Percentiles rank a stretch among this genome's conserved stretches.
phyloP scores from a whole-genome alignment of 2,888 invertebrate genomes.

The Antheraea assamensis region DNA sequence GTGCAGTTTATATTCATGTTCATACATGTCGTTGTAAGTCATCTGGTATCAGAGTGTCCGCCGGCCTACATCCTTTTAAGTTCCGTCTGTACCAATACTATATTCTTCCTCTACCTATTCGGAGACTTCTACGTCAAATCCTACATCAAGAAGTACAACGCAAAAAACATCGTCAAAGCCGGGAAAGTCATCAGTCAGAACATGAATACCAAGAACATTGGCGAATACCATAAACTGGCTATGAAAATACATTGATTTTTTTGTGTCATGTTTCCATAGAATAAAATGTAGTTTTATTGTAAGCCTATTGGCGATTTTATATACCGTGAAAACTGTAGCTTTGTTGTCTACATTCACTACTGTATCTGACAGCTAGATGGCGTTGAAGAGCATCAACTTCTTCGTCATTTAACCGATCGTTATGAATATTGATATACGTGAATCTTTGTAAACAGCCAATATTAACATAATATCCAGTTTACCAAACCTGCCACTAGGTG shows the following conservation, averaged over 20 bases:
- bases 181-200: conserved; percentile 24
- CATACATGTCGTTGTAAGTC: conserved; percentile 40
- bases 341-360: too few species aligned
- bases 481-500: too few species aligned
- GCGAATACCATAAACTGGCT: conserved; percentile 35
- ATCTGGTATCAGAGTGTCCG: conserved; percentile 43
- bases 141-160: conserved; percentile 36
- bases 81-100: conserved; percentile 40
- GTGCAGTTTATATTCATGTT: conserved; percentile 52
- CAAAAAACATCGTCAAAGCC: conserved; percentile 22
- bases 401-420: too few species aligned
- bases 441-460: too few species aligned
- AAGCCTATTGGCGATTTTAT: not conserved
- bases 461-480: too few species aligned
- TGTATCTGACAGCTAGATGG: too few species aligned
- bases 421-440: too few species aligned
- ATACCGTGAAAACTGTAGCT: too few species aligned
- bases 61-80: conserved; percentile 42
- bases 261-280: not conserved
- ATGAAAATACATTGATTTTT: conserved; percentile 30
- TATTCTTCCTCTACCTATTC: conserved; percentile 52
- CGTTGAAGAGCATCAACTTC: too few species aligned
- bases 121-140: conserved; percentile 50
- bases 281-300: not conserved
- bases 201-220: conserved; percentile 32